These are phyloP conservation scores for Petrosia ficiformis DNA, from an alignment of 37 sponge, comb jelly and placozoan genomes.

Conservation along the genomic window DNA sequence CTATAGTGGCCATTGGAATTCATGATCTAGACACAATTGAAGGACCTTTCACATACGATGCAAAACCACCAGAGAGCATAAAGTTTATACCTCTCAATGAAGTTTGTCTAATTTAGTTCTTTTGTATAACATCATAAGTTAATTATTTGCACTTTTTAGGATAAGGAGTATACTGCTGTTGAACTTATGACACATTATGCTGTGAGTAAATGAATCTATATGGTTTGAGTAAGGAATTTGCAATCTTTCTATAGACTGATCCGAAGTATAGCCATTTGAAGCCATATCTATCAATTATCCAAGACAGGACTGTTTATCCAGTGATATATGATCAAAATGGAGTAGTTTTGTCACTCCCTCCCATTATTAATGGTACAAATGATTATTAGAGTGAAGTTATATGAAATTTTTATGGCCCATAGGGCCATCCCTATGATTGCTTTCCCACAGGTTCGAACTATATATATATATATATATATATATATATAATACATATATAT, in stretches of 20 bases:
- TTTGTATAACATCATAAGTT: too few relatives aligned
- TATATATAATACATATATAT: too few relatives aligned
- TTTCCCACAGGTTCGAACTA: too few relatives aligned
- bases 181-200: not conserved
- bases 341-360: conserved; percentile 79
- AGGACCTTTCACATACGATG: conserved; percentile 80
- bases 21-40: conserved; percentile 81
- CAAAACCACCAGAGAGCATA: conserved; percentile 64
- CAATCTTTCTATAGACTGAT: too few relatives aligned
- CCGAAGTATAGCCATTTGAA: conserved; percentile 65
- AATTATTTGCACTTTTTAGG: not conserved
- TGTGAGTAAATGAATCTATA: not conserved
- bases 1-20: conserved; percentile 74
- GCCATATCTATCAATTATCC: conserved; percentile 71
- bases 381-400: too few relatives aligned
- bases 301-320: conserved; percentile 69
- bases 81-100: conserved; percentile 75
- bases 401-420: too few relatives aligned
- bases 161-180: not conserved
- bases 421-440: too few relatives aligned
- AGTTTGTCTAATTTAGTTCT: too few relatives aligned
- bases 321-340: conserved; percentile 76
- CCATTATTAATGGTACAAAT: conserved; percentile 81
- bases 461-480: too few relatives aligned
- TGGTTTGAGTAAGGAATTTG: too few relatives aligned